Evolutionary conservation across 2,888 invertebrate species (phyloP), one percentile per base, ranked within the genome.

Genomic region (Lithophane socia): DNA sequence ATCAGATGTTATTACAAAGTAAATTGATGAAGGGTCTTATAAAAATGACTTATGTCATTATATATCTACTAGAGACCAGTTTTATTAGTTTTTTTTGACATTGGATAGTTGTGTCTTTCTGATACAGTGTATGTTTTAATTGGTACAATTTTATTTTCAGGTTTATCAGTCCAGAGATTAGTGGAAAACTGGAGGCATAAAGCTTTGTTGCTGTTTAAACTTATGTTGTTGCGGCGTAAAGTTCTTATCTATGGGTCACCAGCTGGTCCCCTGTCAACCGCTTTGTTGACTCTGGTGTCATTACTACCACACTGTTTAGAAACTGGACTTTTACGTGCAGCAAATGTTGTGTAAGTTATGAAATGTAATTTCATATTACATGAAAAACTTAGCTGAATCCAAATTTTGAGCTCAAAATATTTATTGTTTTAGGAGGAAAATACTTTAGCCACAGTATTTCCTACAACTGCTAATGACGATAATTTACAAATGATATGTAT

Each of bases 221-320:
- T 99, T 75, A 95, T 99, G 75, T 96, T 99, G 68, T 96, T 99
- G 79, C 99, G 99, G 92, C 98, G 98, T 88, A 97, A 98, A 93
- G 98, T 99, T 63, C 97, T 99, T 73, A 98, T 99, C 92, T 99
- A 98, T 94, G 98, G 99, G 75, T 98, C 99, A 37, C 99, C 99
- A 3, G 99, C 99, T 3, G 98, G 99, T 80, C 98, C 98, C 12
- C 97, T 99, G 86, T 99, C 99, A 88, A 97, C 98, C 12, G 97
- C 98, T 9, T 97, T 99, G 87, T 96, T 99, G 73, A 98, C 99
- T 10, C 97, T 99, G 70, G 97, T 99, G 0, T 99, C 99, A 1
- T 94, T 99, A 56, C 98, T 99, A 94, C 99, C 99, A 72, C 98
- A 98, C 66, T 98, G 99, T 96, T 97, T 99, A 86, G 99, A 99